Base-by-base conservation (phyloP, 2,888 invertebrate species). In the Phortica magna region DNA sequence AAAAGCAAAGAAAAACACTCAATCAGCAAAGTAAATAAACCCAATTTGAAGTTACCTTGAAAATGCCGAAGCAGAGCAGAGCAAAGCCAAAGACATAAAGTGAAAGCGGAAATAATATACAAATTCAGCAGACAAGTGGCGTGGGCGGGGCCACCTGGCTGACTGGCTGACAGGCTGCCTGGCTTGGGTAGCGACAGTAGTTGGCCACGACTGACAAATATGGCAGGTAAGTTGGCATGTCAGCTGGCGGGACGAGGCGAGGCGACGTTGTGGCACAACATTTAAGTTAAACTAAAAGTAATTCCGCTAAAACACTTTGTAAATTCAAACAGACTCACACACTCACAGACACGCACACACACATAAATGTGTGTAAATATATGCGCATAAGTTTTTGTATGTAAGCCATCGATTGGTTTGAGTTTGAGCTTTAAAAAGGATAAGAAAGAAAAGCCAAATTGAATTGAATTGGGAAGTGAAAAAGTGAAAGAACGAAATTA, bases 401-500 rank as follows among this genome's bases (percentile, higher is more conserved):
- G 31, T 31, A 31, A 31, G 31, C 31, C 31, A 31, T 31, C 31
- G 31, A 31, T 31, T 31, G 31, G 2, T 31, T 31, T 31, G 31
- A 31, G 5, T 31, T 31, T n/a, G n/a, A n/a, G 31, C 31, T 31
- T 31, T 0, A 31, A 31, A 31, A 31, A 31, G 31, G 31, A 4
- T 31, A 31, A 31, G 5, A 22, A 14, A 39, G 39, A 41, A 68
- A 72, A 57, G 31, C 14, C 76, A 76, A 74, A 76, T 72, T 83
- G 80, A 81, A 82, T n/a, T n/a, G n/a, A n/a, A n/a, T n/a, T n/a
- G n/a, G n/a, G n/a, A n/a, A n/a, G n/a, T n/a, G n/a, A n/a, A n/a
- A n/a, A n/a, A n/a, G 83, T 83, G 83, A 82, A 81, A 84, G 84
- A 85, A 87, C 87, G 87, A 85, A 88, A 87, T 88, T 84, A 85